Base-by-base conservation (phyloP, 2,113 vertebrate genomes). In the Merops nubicus region DNA sequence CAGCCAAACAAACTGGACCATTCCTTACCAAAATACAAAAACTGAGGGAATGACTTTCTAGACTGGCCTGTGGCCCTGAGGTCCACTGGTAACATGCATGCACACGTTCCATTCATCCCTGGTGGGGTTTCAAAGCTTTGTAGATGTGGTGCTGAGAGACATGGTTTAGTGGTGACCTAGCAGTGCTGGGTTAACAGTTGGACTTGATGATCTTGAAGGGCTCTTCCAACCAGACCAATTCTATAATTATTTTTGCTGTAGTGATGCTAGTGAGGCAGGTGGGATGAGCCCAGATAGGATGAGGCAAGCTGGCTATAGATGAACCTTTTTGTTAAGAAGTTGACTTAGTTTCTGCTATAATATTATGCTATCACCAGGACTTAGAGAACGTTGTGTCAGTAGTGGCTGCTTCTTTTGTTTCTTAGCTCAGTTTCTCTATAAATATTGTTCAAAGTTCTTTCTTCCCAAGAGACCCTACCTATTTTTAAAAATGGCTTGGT, bases 11-110 rank as follows among this genome's bases (percentile, higher is more conserved):
- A 56, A 2, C 26, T 10, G 22, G 33, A 13, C 29, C 2, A 0
- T n/a, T 75, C 16, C 11, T 45, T 59, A 5, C 8, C 4, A 31
- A 77, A 40, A 56, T 6, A 9, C 3, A 14, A 19, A 21, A 45
- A 7, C 10, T 16, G 45, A 45, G 25, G 36, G 28, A 33, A 8
- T 67, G 5, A 9, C 40, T 15, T 38, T n/a, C 33, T 11, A 45
- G 59, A 28, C 23, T 68, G 59, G 38, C 8, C 31, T 28, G 10
- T 40, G 38, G 10, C 17, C 8, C 23, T 19, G 34, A 6, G 29
- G 12, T 70, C 56, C 5, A 0, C 34, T 34, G 36, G 15, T 43
- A 15, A 33, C 25, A 38, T 18, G 0, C 0, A 6, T 6, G 18
- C 8, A 25, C 8, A 12, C 15, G 31, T 33, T 56, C 54, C 54